phyloP scores from a whole-genome alignment of 1,140 invertebrate genomes.

The Trinorchestia longiramus region DNA sequence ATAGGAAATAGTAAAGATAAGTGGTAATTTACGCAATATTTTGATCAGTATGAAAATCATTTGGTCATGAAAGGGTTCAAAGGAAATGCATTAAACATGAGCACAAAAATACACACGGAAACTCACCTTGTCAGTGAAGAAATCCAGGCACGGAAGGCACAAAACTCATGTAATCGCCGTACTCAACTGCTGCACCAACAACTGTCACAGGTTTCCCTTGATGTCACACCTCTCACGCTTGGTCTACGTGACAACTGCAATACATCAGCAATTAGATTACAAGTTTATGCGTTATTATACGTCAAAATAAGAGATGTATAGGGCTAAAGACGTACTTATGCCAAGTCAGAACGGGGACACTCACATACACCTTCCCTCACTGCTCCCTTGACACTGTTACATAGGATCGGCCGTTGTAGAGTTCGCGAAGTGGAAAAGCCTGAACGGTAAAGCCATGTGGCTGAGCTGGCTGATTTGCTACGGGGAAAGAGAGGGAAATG shows the following conservation, averaged over 20 bases:
- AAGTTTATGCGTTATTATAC: neutral
- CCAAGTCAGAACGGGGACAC: neutral
- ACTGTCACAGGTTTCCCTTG: slow-evolving; percentile 41
- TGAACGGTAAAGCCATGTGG: neutral
- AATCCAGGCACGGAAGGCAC: neutral
- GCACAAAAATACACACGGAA: neutral
- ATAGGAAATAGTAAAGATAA: too few species aligned
- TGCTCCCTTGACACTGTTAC: neutral
- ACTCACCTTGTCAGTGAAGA: slow-evolving; percentile 13
- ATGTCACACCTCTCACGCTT: neutral
- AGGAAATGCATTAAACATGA: neutral
- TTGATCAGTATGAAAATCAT: too few species aligned
- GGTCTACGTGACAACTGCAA: neutral
- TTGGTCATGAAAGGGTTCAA: neutral
- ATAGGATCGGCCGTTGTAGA: neutral
- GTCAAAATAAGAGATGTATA: neutral
- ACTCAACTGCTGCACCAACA: neutral
- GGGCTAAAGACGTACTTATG: neutral
- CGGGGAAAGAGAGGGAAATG: neutral
- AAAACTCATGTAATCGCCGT: slow-evolving; percentile 1
- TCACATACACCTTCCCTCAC: neutral
- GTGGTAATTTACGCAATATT: too few species aligned
- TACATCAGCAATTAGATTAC: neutral
- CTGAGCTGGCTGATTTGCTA: neutral
- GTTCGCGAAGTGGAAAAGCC: neutral